Evolutionary conservation across 2,888 invertebrate genomes (phyloP), one percentile per base, ranked within the genome.

Genomic region (Netelia fuscicornis): DNA sequence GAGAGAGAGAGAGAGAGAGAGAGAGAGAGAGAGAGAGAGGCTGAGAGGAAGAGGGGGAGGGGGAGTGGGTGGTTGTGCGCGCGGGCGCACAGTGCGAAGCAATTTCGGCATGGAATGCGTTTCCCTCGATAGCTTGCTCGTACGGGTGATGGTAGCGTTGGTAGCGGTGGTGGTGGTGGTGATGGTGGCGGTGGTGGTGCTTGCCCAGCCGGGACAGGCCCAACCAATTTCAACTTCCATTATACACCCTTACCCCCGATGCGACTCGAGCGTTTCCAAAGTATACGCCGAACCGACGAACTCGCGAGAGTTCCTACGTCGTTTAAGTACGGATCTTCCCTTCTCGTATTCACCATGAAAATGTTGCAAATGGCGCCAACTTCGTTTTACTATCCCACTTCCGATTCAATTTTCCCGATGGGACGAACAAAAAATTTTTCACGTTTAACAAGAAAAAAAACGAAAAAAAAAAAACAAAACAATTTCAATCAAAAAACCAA

Each of bases 141-240:
- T 79, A 60, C 75, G 67, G 81, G 58, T 78, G 74, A 77, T 75
- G 71, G 65, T 65, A 54, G 68, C 64, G 70, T 52, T 62, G 78
- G 54, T 20, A 20, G 64, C n/a, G 17, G 6, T 20, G 52, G 77
- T 67, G 60, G 64, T 79, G 60, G 54, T 68, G 48, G 67, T 58
- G 78, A 25, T 37, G 17, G 58, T 67, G 71, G 52, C 58, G 81
- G 81, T 81, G 87, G 87, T 89, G 88, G 89, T 90, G 92, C 91
- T 90, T 90, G 92, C 92, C 92, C 92, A 90, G 90, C 88, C 93
- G 91, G 92, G 92, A 93, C 93, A 92, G 92, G 93, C 92, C 92
- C 93, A 91, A 93, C 93, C 93, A 93, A 93, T 93, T 93, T 93
- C 93, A 92, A 93, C 92, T 93, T 93, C 93, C 93, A 93, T 93